Conservation (phyloP, 2,113 vertebrate species). For the Arothron firmamentum region DNA sequence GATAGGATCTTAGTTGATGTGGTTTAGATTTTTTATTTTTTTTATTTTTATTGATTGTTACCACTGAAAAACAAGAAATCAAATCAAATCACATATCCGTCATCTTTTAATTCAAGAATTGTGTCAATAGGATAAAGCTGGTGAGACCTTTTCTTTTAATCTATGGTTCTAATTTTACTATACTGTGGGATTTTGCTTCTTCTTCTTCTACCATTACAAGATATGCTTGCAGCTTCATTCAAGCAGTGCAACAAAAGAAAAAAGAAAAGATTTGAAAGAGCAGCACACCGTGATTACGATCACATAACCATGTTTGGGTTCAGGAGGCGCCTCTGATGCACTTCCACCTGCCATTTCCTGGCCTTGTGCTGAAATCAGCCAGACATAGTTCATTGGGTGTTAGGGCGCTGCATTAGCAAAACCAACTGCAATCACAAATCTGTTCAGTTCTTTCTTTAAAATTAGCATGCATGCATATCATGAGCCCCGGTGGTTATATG, state of each 20-base stretch:
- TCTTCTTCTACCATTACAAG: no score
- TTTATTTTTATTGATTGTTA: not conserved
- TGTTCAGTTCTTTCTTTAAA: not conserved
- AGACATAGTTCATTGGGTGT: not conserved
- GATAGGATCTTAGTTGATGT: constrained; percentile 15
- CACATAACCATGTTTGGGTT: constrained; percentile 8
- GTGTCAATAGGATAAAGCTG: no score
- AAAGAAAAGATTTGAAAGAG: constrained; percentile 18
- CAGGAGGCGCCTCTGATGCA: constrained; percentile 24
- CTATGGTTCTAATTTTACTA: no score
- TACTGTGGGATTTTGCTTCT: no score
- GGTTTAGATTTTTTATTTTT: constrained; percentile 17
- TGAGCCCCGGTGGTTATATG: constrained; percentile 22
- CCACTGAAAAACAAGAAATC: no score
- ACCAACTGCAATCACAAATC: constrained; percentile 1
- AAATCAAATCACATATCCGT: no score
- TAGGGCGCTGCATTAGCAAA: not conserved
- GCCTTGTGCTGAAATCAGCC: constrained; percentile 14
- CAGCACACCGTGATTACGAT: constrained; percentile 39
- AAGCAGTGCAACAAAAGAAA: constrained; percentile 4
- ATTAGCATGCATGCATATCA: constrained; percentile 24
- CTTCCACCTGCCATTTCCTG: constrained; percentile 48
- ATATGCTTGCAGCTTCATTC: constrained; percentile 2
- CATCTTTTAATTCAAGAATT: no score
- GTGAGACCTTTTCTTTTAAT: no score